A percentile compares a stretch with the other conserved stretches of the same genome.
These are phyloP conservation scores for Eilema sororculum DNA, from an alignment of 2,888 invertebrate genomes.

Conservation along the genomic window DNA sequence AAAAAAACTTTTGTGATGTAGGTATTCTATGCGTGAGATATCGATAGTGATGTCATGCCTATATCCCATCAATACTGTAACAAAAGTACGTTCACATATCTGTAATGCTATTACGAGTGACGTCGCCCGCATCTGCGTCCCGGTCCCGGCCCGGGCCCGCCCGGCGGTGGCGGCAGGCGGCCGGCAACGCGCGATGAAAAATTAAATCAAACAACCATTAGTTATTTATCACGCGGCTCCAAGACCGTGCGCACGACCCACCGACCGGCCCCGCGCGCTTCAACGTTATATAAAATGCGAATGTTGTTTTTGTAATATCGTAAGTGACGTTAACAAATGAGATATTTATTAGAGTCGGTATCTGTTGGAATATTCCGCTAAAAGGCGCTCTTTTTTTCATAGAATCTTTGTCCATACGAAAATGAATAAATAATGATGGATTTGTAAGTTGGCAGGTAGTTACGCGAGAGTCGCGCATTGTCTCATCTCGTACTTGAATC, in stretches of 20 bases:
- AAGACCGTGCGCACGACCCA: conserved; percentile 25
- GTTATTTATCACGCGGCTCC: conserved; percentile 31
- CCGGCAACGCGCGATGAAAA: conserved; percentile 29
- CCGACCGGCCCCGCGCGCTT: background rate
- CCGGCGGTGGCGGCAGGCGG: too few species aligned
- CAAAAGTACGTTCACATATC: conserved; percentile 13
- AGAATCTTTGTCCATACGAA: background rate
- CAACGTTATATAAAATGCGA: background rate
- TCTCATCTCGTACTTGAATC: too few species aligned
- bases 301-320: conserved; percentile 4
- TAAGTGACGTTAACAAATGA: conserved; percentile 11
- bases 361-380: background rate
- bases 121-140: conserved; percentile 12
- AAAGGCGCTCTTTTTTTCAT: background rate
- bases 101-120: conserved; percentile 12
- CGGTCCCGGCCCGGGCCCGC: conserved; percentile 1
- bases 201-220: conserved; percentile 36
- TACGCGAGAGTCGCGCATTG: background rate
- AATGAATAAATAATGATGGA: background rate
- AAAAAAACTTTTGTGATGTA: background rate
- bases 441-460: background rate
- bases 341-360: conserved; percentile 2
- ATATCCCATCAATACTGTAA: background rate
- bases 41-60: background rate
- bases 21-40: background rate